Evolutionary conservation across 1,140 invertebrate species (phyloP).

Genomic region (Scaptomyza graminum): DNA sequence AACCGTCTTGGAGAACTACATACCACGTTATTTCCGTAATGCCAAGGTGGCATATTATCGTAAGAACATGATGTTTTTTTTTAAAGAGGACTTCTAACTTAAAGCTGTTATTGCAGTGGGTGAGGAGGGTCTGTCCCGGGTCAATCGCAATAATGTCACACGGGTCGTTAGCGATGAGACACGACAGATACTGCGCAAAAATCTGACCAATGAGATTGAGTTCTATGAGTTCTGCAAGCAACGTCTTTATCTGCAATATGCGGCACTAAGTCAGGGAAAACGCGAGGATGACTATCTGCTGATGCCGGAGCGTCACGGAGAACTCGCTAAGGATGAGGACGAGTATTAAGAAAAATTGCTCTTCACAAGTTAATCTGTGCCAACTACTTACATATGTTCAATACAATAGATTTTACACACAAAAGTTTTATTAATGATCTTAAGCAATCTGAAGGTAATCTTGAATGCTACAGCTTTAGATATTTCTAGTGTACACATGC

Average conservation of each 20-base stretch:
- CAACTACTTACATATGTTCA: background rate
- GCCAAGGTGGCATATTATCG: constrained; percentile 91
- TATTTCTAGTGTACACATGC: no score
- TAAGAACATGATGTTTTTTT: constrained; percentile 83
- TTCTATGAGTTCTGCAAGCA: constrained; percentile 83
- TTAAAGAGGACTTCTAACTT: constrained; percentile 5
- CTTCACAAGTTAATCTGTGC: constrained; percentile 5
- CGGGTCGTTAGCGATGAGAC: constrained; percentile 72
- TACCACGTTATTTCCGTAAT: constrained; percentile 92
- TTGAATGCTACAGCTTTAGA: no score
- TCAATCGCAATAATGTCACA: constrained; percentile 75
- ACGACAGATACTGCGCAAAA: constrained; percentile 64
- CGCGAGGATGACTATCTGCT: constrained; percentile 72
- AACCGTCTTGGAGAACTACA: constrained; percentile 92
- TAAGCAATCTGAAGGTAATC: background rate
- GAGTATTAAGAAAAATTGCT: constrained; percentile 24
- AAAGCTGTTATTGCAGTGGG: constrained; percentile 63
- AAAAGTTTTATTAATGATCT: constrained; percentile 1
- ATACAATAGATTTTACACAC: constrained; percentile 19
- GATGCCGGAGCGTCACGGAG: constrained; percentile 53
- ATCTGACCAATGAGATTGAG: constrained; percentile 78
- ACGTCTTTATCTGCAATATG: constrained; percentile 77
- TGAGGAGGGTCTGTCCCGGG: constrained; percentile 58
- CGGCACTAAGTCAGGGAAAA: constrained; percentile 60
- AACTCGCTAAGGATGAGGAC: constrained; percentile 51